A percentile compares a stretch with the other conserved stretches of the same genome.
Conservation (phyloP, 2,113 vertebrate genomes). For the Nothocercus julius region DNA sequence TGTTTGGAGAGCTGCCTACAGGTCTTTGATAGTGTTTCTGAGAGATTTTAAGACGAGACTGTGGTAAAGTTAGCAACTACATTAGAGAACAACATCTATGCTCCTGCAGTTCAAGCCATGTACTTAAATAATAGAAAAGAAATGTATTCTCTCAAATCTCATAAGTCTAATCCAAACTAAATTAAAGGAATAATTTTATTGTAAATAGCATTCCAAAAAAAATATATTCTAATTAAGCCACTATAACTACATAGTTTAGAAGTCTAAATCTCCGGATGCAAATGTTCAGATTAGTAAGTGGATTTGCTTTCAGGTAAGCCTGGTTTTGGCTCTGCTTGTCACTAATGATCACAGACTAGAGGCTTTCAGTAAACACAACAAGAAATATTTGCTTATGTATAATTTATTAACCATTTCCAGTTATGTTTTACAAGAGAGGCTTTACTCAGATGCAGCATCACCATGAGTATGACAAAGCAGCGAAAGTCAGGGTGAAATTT, state of each 20-base stretch:
- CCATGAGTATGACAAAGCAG: conserved; percentile 17
- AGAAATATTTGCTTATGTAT: conserved; percentile 49
- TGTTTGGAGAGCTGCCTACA: neutral
- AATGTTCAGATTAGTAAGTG: neutral
- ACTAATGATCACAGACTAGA: neutral
- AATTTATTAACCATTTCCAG: conserved; percentile 69
- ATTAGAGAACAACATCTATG: neutral
- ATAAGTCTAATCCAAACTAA: conserved; percentile 13
- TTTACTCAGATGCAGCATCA: neutral
- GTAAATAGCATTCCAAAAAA: conserved; percentile 7
- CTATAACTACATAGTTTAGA: neutral
- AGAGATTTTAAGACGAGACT: neutral
- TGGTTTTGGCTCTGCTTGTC: conserved; percentile 35
- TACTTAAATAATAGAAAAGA: conserved; percentile 16
- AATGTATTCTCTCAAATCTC: neutral
- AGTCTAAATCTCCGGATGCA: neutral
- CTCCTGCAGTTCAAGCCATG: neutral
- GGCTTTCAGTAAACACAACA: conserved; percentile 9
- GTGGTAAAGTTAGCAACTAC: neutral
- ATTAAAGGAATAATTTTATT: conserved; percentile 41
- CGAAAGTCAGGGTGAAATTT: conserved; percentile 11
- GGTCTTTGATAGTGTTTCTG: neutral
- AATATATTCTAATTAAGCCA: conserved; percentile 39
- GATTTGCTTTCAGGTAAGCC: neutral
- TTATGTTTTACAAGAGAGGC: conserved; percentile 32